Base-by-base conservation (phyloP, 2,113 vertebrate genomes). In the Corythaixoides concolor region DNA sequence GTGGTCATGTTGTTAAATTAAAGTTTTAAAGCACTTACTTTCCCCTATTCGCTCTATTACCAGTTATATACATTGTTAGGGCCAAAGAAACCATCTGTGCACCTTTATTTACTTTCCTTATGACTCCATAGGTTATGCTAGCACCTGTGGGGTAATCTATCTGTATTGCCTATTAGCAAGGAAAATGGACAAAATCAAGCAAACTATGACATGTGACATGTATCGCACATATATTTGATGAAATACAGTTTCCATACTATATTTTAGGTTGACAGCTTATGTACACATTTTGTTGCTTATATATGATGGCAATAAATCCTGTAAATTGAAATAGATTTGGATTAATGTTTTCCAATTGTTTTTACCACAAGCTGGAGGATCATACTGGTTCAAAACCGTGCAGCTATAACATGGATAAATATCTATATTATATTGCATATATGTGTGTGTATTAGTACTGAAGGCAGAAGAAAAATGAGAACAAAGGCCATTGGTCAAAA, bases 171-270 rank as follows among this genome's bases (percentile, higher is more conserved):
- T 15, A 59, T 86, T 75, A 86, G 21, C 24, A 60, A 91, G 37
- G 55, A 88, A 93, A 97, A 88, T 43, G 39, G 70, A 41, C 15
- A 91, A 93, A 92, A 86, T 82, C 49, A 90, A 93, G 64, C 39
- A 39, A 84, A 53, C 19, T 56, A 5, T 49, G 55, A 17, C 73
- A 78, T 0, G 0, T 75, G 45, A 50, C 55, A 49, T 19, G 4
- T 69, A 92, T 74, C 10, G 5, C 33, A 23, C 7, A 3, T 43
- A 39, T 27, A 68, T 66, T 72, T 73, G 26, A 72, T 56, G 68
- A 89, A 85, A 8, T 28, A 4, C 22, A 41, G 23, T 56, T 43
- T 60, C 67, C 37, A 43, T n/a, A 33, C 3, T 47, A 22, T 84
- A 89, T 60, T 95, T 97, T 43, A 94, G 27, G 27, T 41, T 95